A percentile compares a stretch with the other conserved stretches of the same genome.
phyloP scores from a whole-genome alignment of 1,140 invertebrate species.

The Paramacrobiotus metropolitanus region DNA sequence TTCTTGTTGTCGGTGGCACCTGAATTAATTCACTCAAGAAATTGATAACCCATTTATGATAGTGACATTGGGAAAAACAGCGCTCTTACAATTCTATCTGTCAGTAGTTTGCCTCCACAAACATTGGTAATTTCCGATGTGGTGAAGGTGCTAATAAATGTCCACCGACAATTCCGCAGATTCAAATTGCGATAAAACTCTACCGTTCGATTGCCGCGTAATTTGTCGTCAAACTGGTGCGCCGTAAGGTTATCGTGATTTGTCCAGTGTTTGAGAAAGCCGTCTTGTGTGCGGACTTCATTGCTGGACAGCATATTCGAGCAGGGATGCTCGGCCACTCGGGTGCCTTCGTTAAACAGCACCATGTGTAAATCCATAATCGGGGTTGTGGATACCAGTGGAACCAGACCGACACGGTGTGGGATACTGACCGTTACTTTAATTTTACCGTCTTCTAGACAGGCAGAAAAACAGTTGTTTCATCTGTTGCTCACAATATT shows the following conservation, averaged over 20 bases:
- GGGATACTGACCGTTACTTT: conserved; percentile 20
- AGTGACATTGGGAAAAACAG: conserved; percentile 3
- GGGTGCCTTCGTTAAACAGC: conserved; percentile 18
- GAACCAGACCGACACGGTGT: conserved; percentile 24
- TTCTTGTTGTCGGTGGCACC: conserved; percentile 20
- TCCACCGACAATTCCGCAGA: conserved; percentile 23
- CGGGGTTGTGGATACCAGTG: conserved; percentile 20
- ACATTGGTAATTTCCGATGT: conserved; percentile 22
- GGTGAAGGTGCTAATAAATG: conserved; percentile 21
- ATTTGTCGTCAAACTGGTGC: neutral
- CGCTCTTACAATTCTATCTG: conserved; percentile 21
- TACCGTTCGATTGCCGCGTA: neutral
- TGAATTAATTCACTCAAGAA: no score
- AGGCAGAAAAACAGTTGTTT: neutral
- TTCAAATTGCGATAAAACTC: conserved; percentile 20
- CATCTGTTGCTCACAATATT: no score
- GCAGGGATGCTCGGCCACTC: conserved; percentile 21
- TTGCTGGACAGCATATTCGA: conserved; percentile 22
- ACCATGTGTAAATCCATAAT: conserved; percentile 24
- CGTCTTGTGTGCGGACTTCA: conserved; percentile 16
- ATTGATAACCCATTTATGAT: no score
- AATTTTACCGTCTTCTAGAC: neutral
- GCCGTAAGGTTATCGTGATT: neutral
- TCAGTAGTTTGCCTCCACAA: conserved; percentile 20
- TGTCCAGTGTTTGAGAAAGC: conserved; percentile 18